Evolutionary conservation across 2,797 vertebrate species (phyloP).

Genomic region (Threskiornis aethiopicus): DNA sequence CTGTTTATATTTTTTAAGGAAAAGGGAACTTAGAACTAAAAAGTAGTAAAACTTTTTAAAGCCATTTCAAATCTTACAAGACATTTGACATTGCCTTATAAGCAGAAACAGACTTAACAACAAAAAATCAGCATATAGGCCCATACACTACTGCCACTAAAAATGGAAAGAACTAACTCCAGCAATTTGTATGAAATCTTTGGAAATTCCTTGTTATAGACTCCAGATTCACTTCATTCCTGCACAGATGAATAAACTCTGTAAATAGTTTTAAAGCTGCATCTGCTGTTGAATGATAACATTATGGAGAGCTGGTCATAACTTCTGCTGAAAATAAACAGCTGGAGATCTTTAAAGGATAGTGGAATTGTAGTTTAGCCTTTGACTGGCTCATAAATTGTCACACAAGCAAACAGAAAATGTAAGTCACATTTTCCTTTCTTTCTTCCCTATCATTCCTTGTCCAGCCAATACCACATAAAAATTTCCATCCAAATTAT

Average conservation of each 20-base stretch:
- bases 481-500: not conserved
- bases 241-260: not conserved
- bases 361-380: not conserved
- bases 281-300: slow-evolving; percentile 24
- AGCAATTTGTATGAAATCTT: not conserved
- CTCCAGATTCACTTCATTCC: not conserved
- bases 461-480: not conserved
- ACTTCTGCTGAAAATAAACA: slow-evolving; percentile 14
- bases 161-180: not conserved
- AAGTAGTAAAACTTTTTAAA: not conserved
- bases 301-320: not conserved
- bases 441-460: not conserved
- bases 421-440: not conserved
- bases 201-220: not conserved
- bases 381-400: not conserved
- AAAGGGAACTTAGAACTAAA: not conserved
- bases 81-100: not conserved
- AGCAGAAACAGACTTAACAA: not conserved
- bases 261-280: not conserved
- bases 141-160: not conserved
- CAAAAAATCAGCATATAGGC: not conserved
- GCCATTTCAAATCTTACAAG: not conserved
- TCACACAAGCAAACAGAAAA: not conserved
- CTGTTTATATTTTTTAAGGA: not conserved
- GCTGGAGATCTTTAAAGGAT: not conserved